Percentiles rank a stretch among this genome's conserved stretches.
These are phyloP conservation scores for Dendrocopos noguchii DNA, from an alignment of 2,113 vertebrate genomes.

Conservation along the genomic window DNA sequence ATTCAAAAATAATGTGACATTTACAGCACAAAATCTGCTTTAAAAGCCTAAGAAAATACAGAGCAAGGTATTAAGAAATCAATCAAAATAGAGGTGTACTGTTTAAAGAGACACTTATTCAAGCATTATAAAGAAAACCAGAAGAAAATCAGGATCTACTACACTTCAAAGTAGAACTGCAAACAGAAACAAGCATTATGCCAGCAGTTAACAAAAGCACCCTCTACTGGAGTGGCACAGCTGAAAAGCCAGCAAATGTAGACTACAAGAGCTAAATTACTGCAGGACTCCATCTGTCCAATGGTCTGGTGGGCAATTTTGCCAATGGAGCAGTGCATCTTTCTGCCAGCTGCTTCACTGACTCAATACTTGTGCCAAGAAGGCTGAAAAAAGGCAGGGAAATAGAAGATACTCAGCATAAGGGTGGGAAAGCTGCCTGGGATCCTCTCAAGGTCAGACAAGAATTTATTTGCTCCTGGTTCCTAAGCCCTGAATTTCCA, in stretches of 20 bases:
- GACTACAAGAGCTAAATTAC: background rate
- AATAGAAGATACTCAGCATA: background rate
- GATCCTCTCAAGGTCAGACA: background rate
- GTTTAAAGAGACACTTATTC: background rate
- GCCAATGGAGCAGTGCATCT: background rate
- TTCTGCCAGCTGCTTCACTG: background rate
- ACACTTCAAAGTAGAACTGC: background rate
- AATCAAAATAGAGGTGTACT: background rate
- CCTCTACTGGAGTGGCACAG: background rate
- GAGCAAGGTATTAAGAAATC: background rate
- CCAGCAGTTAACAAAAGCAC: background rate
- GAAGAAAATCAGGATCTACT: background rate
- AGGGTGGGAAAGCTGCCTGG: background rate
- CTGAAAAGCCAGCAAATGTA: background rate
- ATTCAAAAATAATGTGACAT: background rate
- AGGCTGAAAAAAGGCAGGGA: background rate
- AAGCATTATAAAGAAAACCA: background rate
- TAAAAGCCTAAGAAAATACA: background rate
- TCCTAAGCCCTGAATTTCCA: background rate
- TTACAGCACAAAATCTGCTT: background rate
- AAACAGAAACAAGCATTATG: background rate
- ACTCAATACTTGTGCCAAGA: background rate
- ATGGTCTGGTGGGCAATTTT: background rate
- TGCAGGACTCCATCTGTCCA: background rate
- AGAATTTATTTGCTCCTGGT: background rate